Base-by-base conservation (phyloP, 2,113 vertebrate species). In the Vombatus ursinus region DNA sequence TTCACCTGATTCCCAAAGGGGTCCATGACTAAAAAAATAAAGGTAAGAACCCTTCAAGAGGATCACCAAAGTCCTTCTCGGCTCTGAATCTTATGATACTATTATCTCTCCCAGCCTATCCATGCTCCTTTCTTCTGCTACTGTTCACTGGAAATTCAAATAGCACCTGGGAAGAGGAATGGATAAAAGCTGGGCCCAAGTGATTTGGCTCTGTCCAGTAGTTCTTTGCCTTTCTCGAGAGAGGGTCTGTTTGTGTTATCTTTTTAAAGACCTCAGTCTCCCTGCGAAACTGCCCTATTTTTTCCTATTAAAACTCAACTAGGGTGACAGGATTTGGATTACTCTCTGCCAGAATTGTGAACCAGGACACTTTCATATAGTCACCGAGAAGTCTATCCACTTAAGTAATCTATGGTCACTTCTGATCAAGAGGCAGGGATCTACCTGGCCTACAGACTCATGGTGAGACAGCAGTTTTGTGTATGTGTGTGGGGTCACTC, bases 351-450 rank as follows among this genome's bases (percentile, higher is more conserved):
- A 16, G 31, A 68, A 68, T 16, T 68, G 61, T 16, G 61, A 16
- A 68, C 1, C 14, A 68, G 61, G 12, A 1, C 5, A 7, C 31
- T 68, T 37, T 68, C 37, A 68, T 11, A 37, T 37, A 37, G 31
- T 14, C 28, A 68, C 12, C 31, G 37, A 16, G 31, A 37, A 68
- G 12, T 68, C 57, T 68, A 16, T 37, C 37, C 12, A 37, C 31
- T 68, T 1, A 14, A 37, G 11, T 26, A 19, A 95, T 91, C 10
- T 68, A 31, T 22, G 57, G 94, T 77, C 31, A 48, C 50, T 57
- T 90, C 24, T 54, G 50, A 50, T 91, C 28, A 31, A 95, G 49
- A 23, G 90, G 93, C 93, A 96, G 49, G 49, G 28, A 77, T 57
- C 92, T 68, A 68, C 31, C 28, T n/a, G 52, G 3, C 28, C 8